Base-by-base conservation (phyloP, 2,797 vertebrate species). In the Vultur gryphus region DNA sequence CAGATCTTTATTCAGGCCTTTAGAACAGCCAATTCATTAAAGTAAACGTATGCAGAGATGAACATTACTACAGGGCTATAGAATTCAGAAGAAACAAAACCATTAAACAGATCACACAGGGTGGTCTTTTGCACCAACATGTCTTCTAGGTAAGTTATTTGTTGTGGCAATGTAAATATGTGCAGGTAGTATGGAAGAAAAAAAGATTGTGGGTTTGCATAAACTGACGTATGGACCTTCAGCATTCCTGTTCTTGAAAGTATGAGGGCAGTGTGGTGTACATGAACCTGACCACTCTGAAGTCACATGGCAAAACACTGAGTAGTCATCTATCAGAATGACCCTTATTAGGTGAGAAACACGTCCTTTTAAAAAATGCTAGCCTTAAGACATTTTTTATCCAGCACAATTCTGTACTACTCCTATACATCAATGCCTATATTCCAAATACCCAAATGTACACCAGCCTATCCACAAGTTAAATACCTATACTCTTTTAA, bases 211-310 rank as follows among this genome's bases (percentile, higher is more conserved):
- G 18, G 5, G n/a, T 84, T 78, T 84, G 16, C n/a, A 48, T 75
- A 52, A 64, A 43, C 7, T 37, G 19, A 17, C 0, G 0, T 16
- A 13, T 3, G 6, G 21, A 39, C 12, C 1, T 2, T 69, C 41
- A 69, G 16, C 5, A 19, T 39, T 65, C 16, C 6, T 48, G 4
- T 13, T 64, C 15, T 35, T 24, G n/a, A 69, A 77, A 69, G 5
- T 18, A 18, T 28, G 41, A 35, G 20, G 11, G 16, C 13, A 29
- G 7, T 24, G 33, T 65, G 28, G 8, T 12, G 0, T 51, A 33
- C 12, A 13, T 33, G 8, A 69, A 37, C 18, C 9, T 58, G 44
- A 73, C 7, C 20, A 37, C 12, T 18, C 26, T 73, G 20, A 87
- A 65, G 14, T n/a, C 49, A 51, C 21, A 33, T 2, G 2, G 10